A percentile compares a stretch with the other conserved stretches of the same genome.
phyloP scores from a whole-genome alignment of 1,140 invertebrate species.

The Aleiodes sp. region DNA sequence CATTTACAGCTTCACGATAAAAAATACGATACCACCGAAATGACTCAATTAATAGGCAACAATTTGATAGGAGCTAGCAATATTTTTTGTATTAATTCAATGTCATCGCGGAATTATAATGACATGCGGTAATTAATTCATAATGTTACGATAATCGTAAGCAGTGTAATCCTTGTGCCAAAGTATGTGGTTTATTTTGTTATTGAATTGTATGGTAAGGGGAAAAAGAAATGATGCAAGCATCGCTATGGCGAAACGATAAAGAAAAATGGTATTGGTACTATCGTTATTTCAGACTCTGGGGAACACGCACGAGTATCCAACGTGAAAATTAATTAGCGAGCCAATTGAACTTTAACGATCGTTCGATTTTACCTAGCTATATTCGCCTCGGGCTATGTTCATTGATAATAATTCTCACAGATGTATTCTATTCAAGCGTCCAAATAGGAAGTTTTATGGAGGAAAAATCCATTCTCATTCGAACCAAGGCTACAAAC shows the following conservation, averaged over 20 bases:
- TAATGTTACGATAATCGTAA: too few relatives aligned
- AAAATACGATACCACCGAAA: too few relatives aligned
- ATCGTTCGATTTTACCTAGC: slow-evolving; percentile 47
- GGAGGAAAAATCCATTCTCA: background rate
- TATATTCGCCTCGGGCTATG: slow-evolving; percentile 36
- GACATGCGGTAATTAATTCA: too few relatives aligned
- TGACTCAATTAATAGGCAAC: too few relatives aligned
- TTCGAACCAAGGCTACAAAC: background rate
- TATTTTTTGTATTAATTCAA: too few relatives aligned
- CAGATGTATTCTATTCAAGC: slow-evolving; percentile 15
- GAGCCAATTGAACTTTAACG: slow-evolving; percentile 58
- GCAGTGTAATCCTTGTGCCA: too few relatives aligned
- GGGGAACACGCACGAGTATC: slow-evolving; percentile 39
- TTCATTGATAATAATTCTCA: slow-evolving; percentile 54
- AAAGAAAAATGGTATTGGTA: slow-evolving; percentile 8
- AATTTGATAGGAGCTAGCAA: too few relatives aligned
- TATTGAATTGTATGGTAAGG: background rate
- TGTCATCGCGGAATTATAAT: too few relatives aligned
- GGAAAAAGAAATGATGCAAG: background rate
- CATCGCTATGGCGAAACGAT: slow-evolving; percentile 7
- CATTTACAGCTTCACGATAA: too few relatives aligned
- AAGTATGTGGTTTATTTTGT: background rate
- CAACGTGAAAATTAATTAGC: slow-evolving; percentile 56
- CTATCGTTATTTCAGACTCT: slow-evolving; percentile 9
- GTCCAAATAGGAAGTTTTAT: background rate